Percentiles rank a stretch among this genome's conserved stretches.
These are phyloP conservation scores for Pseudococcus viburni DNA, from an alignment of 2,888 invertebrate genomes.

Conservation along the genomic window DNA sequence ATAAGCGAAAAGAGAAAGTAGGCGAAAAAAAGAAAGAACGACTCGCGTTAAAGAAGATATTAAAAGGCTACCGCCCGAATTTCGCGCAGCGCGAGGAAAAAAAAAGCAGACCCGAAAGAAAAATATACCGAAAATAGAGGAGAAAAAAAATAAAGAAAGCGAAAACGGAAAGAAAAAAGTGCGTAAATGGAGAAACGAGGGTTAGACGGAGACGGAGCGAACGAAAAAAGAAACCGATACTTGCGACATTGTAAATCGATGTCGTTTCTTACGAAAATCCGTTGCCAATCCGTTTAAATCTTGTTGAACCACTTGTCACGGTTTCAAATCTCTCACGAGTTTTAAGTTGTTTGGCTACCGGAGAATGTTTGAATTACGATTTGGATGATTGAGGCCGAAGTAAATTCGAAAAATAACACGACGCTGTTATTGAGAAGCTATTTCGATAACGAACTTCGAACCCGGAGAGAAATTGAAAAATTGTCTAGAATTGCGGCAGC, in stretches of 20 bases:
- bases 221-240: constrained; percentile 29
- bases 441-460: constrained; percentile 44
- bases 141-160: not conserved
- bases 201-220: not conserved
- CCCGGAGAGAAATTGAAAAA: constrained; percentile 56
- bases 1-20: not conserved
- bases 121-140: not conserved
- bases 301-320: constrained; percentile 50
- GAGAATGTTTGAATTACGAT: constrained; percentile 56
- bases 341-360: constrained; percentile 54
- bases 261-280: constrained; percentile 45
- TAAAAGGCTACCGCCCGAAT: constrained; percentile 7
- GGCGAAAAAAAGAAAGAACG: not conserved
- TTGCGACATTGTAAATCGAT: constrained; percentile 51
- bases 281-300: constrained; percentile 53
- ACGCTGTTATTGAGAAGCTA: constrained; percentile 41
- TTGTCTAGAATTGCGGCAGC: constrained; percentile 11
- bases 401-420: constrained; percentile 52
- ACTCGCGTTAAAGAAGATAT: constrained; percentile 43
- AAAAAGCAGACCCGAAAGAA: constrained; percentile 7
- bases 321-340: constrained; percentile 47
- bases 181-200: not conserved
- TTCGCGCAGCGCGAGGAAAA: not conserved
- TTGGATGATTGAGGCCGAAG: constrained; percentile 57
- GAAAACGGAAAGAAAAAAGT: not conserved